Evolutionary conservation across 1,140 invertebrate species (phyloP).

Genomic region (Pemphigus obesinymphae): DNA sequence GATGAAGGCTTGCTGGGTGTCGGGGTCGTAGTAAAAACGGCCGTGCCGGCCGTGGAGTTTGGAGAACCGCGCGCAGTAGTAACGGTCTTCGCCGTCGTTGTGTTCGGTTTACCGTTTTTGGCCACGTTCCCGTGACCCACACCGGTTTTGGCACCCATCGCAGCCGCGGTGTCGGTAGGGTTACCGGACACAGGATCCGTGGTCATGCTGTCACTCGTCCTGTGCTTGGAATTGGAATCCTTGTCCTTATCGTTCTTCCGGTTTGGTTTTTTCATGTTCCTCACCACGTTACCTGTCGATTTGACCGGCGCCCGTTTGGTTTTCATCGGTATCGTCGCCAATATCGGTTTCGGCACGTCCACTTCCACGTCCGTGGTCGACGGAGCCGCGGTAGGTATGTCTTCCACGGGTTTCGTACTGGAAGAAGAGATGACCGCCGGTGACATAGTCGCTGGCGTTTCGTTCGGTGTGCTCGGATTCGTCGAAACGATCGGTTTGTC

Average conservation of each 20-base stretch:
- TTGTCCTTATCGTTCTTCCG: constrained; percentile 13
- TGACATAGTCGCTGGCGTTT: background rate
- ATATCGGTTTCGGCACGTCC: background rate
- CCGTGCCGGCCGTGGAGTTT: background rate
- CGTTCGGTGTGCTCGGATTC: background rate
- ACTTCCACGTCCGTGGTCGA: background rate
- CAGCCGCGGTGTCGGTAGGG: background rate
- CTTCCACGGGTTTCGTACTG: background rate
- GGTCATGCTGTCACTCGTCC: background rate
- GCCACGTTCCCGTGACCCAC: background rate
- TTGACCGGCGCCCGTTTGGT: constrained; percentile 9
- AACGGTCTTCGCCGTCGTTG: background rate
- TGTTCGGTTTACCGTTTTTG: background rate
- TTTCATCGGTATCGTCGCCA: background rate
- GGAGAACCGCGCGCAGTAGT: background rate
- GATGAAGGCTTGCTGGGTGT: background rate
- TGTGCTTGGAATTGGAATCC: constrained; percentile 5
- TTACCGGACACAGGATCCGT: background rate
- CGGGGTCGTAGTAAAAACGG: background rate
- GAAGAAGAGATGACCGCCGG: background rate
- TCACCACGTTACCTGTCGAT: background rate
- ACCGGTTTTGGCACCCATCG: background rate
- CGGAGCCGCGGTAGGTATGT: background rate
- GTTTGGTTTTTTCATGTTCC: constrained; percentile 37
- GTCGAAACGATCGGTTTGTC: background rate